Evolutionary conservation across 1,140 invertebrate genomes (phyloP), one percentile per base, ranked within the genome.

Genomic region (Varroa destructor): DNA sequence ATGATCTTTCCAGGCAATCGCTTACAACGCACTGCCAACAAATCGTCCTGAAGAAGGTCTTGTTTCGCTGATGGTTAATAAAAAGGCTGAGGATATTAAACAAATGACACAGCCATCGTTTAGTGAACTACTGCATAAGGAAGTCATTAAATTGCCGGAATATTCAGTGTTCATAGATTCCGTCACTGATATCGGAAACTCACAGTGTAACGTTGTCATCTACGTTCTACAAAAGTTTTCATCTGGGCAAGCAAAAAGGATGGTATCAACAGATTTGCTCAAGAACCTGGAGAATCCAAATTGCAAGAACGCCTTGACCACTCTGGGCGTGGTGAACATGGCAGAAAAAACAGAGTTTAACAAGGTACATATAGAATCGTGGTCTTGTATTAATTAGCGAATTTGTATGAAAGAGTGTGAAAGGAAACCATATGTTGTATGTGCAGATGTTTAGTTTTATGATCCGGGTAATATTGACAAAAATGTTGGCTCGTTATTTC

Each of bases 1-100:
- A 25, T 25, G 25, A 25, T 55, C 43, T 70, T 76, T 74, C 25
- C 73, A 82, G 81, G 89, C 91, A 1, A 88, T 96, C 43, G 89
- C 89, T 0, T 95, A 95, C 77, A 90, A 87, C 77, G 85, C 86
- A 25, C 85, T 94, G 75, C 89, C 90, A 0, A 85, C 85, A 1
- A 84, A 86, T 55, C 88, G 89, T 72, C 89, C 91, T 78, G 90
- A 91, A 77, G 87, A 93, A 76, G 92, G 91, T 1, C 81, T 92
- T 25, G 89, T 96, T 0, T 86, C 87, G 12, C 76, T 96, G 43
- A 83, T 87, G 57, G 88, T 95, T 75, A 88, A 87, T 76, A 90
- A 91, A 78, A 86, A 86, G 76, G 85, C 88, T 73, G 81, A 85
- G 46, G 88, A 91, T 73, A 81, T 93, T 0, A 85, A 85, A 76